Evolutionary conservation across 1,140 invertebrate species (phyloP).

Genomic region (Mamestra configurata): DNA sequence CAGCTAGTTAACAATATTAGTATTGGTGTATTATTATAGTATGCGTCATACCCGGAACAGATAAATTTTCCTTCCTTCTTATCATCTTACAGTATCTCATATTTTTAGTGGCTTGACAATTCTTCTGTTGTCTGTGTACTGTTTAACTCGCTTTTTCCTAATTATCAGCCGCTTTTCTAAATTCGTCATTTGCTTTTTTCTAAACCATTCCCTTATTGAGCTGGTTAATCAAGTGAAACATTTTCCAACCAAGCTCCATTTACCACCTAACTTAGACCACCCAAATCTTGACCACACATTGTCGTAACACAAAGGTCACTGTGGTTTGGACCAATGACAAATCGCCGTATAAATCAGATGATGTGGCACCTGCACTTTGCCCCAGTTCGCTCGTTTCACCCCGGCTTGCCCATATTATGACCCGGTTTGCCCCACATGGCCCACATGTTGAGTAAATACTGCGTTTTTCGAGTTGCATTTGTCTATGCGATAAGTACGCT

Average conservation of each 20-base stretch:
- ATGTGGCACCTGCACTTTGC: slow-evolving; percentile 49
- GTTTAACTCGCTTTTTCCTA: too few relatives aligned
- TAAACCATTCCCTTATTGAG: neutral
- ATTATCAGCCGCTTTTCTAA: too few relatives aligned
- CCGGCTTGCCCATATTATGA: neutral
- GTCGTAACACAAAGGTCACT: slow-evolving; percentile 39
- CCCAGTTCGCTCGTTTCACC: neutral
- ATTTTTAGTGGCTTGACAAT: too few relatives aligned
- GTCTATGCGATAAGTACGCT: slow-evolving; percentile 4
- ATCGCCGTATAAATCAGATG: slow-evolving; percentile 53
- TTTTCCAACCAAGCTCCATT: neutral
- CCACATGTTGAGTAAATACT: slow-evolving; percentile 37
- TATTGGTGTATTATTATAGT: too few relatives aligned
- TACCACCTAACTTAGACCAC: neutral
- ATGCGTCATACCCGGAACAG: too few relatives aligned
- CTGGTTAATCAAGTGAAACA: neutral
- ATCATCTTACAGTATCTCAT: too few relatives aligned
- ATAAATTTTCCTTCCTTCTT: too few relatives aligned
- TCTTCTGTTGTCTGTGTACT: too few relatives aligned
- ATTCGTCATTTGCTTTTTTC: neutral
- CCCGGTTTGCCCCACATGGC: slow-evolving; percentile 4
- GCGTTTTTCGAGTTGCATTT: slow-evolving; percentile 36
- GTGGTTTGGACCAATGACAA: slow-evolving; percentile 53
- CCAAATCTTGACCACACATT: slow-evolving; percentile 14
- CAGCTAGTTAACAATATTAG: too few relatives aligned